Evolutionary conservation across 2,888 invertebrate genomes (phyloP).

Genomic region (Helicoverpa assulta): DNA sequence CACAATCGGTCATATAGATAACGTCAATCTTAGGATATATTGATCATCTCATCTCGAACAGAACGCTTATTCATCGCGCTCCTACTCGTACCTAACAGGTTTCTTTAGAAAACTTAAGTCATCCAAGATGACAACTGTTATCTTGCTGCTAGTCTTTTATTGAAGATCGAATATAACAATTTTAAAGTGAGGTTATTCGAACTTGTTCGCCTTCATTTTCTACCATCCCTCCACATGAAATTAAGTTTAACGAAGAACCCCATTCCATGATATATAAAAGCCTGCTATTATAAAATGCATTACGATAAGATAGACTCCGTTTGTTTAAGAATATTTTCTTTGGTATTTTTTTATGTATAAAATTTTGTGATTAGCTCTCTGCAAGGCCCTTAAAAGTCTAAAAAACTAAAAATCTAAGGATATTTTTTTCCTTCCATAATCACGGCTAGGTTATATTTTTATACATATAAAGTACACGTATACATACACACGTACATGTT

Average conservation of each 20-base stretch:
- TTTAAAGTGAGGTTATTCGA: too few species aligned
- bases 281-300: not conserved
- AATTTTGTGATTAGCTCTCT: not conserved
- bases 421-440: not conserved
- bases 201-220: too few species aligned
- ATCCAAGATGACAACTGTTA: not conserved
- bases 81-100: not conserved
- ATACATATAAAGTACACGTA: too few species aligned
- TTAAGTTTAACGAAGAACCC: not conserved
- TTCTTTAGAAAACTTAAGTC: not conserved
- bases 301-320: not conserved
- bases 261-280: not conserved
- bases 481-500: too few species aligned
- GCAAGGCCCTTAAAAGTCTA: not conserved
- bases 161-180: too few species aligned
- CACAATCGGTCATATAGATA: slow-evolving; percentile 51
- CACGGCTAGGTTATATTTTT: too few species aligned
- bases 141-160: not conserved
- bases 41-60: slow-evolving; percentile 16
- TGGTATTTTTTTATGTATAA: slow-evolving; percentile 15
- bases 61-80: not conserved
- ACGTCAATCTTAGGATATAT: slow-evolving; percentile 39
- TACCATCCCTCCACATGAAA: too few species aligned
- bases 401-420: not conserved
- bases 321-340: slow-evolving; percentile 28